Evolutionary conservation across 2,797 vertebrate species (phyloP).

Genomic region (Sebastes miniatus): DNA sequence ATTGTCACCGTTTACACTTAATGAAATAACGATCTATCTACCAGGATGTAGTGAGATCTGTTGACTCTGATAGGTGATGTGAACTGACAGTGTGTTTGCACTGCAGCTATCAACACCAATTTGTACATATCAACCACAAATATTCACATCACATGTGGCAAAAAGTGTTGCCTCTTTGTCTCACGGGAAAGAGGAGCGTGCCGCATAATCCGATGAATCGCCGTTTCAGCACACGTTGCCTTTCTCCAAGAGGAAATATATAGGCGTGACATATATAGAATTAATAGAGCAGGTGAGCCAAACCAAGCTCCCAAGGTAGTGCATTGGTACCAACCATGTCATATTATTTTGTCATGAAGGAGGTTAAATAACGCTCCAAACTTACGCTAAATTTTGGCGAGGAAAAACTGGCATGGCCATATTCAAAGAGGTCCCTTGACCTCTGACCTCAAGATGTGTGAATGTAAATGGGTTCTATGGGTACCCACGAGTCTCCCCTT

Average conservation of each 20-base stretch:
- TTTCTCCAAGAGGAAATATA: neutral
- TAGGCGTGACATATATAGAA: neutral
- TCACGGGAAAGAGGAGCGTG: neutral
- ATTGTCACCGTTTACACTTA: neutral
- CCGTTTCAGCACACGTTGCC: neutral
- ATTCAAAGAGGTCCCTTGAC: too few relatives aligned
- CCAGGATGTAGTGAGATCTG: neutral
- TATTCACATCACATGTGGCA: neutral
- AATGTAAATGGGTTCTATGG: too few relatives aligned
- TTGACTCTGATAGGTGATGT: neutral
- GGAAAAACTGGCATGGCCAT: too few relatives aligned
- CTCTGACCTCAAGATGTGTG: too few relatives aligned
- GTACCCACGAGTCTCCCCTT: too few relatives aligned
- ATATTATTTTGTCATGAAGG: too few relatives aligned
- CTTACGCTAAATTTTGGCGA: too few relatives aligned
- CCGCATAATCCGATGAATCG: neutral
- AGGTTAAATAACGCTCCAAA: too few relatives aligned
- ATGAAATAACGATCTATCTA: neutral
- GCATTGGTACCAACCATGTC: neutral
- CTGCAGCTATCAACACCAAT: neutral
- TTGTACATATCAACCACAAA: neutral
- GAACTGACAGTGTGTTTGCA: neutral
- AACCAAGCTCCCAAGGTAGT: neutral
- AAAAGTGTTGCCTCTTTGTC: neutral
- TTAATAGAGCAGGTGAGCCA: neutral